Evolutionary conservation across 2,888 invertebrate species (phyloP).

Genomic region (Nomada lathburiana): DNA sequence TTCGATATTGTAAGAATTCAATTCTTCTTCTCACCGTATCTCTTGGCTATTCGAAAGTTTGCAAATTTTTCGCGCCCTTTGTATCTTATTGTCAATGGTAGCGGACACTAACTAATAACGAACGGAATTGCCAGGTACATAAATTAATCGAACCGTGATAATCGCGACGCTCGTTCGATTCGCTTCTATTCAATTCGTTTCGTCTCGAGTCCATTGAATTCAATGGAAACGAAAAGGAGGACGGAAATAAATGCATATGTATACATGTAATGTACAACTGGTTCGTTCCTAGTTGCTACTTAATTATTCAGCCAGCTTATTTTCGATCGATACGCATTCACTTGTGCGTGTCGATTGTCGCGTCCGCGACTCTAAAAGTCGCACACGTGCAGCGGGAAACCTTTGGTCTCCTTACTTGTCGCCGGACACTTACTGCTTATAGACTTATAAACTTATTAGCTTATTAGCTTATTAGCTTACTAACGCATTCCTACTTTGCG

Average conservation of each 20-base stretch:
- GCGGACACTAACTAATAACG: not conserved
- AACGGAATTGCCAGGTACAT: slow-evolving; percentile 11
- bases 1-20: slow-evolving; percentile 91
- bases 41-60: not conserved
- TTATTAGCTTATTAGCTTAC: too few species aligned
- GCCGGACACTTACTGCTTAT: too few species aligned
- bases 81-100: not conserved
- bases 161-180: not conserved
- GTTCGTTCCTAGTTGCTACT: not conserved
- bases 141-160: slow-evolving; percentile 2
- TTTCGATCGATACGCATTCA: too few species aligned
- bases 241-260: not conserved
- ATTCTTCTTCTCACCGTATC: not conserved
- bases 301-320: not conserved
- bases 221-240: not conserved
- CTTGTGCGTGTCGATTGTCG: too few species aligned
- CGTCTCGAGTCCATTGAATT: too few species aligned
- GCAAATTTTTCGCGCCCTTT: not conserved
- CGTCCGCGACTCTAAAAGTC: too few species aligned
- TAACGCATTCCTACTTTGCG: too few species aligned
- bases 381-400: too few species aligned
- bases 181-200: not conserved
- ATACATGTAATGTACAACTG: too few species aligned
- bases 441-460: too few species aligned
- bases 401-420: too few species aligned